Conservation (phyloP, 2,797 vertebrate species). For the Bovichtus variegatus region DNA sequence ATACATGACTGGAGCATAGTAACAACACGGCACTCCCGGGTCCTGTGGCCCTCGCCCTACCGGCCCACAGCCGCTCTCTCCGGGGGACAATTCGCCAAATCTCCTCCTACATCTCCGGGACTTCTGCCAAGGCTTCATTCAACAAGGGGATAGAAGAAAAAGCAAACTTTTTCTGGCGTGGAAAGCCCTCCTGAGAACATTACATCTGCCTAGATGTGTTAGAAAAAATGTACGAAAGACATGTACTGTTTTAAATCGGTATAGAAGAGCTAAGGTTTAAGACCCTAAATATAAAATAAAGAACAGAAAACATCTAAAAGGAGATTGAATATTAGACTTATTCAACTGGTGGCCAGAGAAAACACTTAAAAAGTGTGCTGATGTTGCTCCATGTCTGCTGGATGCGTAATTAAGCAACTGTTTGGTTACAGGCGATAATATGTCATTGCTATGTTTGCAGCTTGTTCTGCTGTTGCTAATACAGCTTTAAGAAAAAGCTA, state of each 20-base stretch:
- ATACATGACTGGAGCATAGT: conserved; percentile 64
- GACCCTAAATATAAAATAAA: conserved; percentile 8
- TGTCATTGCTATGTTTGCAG: neutral
- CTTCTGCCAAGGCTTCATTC: conserved; percentile 60
- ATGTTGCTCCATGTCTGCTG: neutral
- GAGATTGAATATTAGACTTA: neutral
- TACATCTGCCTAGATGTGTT: conserved; percentile 42
- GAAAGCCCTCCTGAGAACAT: conserved; percentile 41
- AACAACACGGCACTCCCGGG: conserved; percentile 59
- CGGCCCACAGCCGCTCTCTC: conserved; percentile 46
- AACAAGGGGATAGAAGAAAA: conserved; percentile 37
- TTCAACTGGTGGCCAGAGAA: neutral
- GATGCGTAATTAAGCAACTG: neutral
- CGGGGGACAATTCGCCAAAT: conserved; percentile 32
- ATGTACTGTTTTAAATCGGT: conserved; percentile 14
- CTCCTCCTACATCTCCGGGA: conserved; percentile 55
- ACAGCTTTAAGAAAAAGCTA: no score
- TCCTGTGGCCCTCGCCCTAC: conserved; percentile 48
- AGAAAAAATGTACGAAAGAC: conserved; percentile 39
- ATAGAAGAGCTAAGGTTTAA: neutral
- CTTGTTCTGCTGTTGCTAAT: neutral
- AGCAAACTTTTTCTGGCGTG: conserved; percentile 9
- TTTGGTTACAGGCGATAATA: no score
- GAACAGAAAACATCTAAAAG: neutral
- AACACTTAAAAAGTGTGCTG: neutral